Conservation (phyloP, 2,888 invertebrate species). For the Diarsia dahlii region DNA sequence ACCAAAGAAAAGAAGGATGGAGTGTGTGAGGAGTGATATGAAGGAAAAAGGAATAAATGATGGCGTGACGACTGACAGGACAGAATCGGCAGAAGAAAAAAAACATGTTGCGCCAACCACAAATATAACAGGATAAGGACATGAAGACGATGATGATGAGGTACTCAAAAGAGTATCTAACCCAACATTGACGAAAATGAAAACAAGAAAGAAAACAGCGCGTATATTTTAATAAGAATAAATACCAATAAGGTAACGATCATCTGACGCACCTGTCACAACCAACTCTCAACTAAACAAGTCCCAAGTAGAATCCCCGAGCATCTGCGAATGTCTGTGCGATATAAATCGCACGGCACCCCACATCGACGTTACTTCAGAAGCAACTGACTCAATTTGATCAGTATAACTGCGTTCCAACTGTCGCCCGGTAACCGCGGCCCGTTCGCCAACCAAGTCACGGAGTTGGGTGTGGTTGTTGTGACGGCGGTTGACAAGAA, state of each 20-base stretch:
- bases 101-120: too few species aligned
- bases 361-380: conserved; percentile 73
- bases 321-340: conserved; percentile 56
- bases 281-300: conserved; percentile 34
- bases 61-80: too few species aligned
- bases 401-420: conserved; percentile 88
- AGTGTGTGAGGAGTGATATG: too few species aligned
- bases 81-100: too few species aligned
- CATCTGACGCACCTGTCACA: conserved; percentile 28
- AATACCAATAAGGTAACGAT: neutral
- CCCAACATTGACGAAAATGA: too few species aligned
- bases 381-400: conserved; percentile 86
- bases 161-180: too few species aligned
- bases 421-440: conserved; percentile 79
- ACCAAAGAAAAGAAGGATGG: too few species aligned
- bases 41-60: too few species aligned
- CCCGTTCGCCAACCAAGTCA: conserved; percentile 84
- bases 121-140: too few species aligned
- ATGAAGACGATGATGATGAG: too few species aligned
- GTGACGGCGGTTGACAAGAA: conserved; percentile 62
- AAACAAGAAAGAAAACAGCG: too few species aligned
- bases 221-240: too few species aligned
- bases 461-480: conserved; percentile 73
- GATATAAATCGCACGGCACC: conserved; percentile 66
- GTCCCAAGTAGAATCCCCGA: conserved; percentile 19